A percentile compares a stretch with the other conserved stretches of the same genome.
phyloP scores from a whole-genome alignment of 2,113 vertebrate genomes.

The Sarotherodon lohbergeri region DNA sequence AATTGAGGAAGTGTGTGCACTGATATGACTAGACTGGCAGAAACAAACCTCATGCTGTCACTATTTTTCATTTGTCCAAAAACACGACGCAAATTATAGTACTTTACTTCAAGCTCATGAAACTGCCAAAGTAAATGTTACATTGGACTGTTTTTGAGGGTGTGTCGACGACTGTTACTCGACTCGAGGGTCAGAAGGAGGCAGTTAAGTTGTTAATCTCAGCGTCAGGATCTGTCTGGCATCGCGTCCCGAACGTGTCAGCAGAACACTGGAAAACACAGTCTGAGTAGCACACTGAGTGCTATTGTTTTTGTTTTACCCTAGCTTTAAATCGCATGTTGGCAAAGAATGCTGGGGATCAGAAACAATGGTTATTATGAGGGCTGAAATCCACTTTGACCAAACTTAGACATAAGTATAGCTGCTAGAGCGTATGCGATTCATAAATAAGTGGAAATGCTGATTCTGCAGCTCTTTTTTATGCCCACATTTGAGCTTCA shows the following conservation, averaged over 20 bases:
- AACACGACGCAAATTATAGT: conserved; percentile 40
- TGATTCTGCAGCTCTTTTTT: background rate
- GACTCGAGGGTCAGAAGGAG: conserved; percentile 12
- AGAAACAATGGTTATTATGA: conserved; percentile 1
- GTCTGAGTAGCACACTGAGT: conserved; percentile 16
- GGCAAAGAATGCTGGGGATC: background rate
- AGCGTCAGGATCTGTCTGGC: conserved; percentile 53
- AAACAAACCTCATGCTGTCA: conserved; percentile 13
- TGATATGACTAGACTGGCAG: conserved; percentile 16
- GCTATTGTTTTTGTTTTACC: conserved; percentile 31
- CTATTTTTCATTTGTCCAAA: conserved; percentile 24
- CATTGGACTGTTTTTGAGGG: conserved; percentile 38
- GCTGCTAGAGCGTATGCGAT: background rate
- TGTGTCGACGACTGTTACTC: conserved; percentile 14
- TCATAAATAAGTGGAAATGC: background rate
- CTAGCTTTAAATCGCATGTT: background rate
- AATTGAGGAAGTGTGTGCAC: conserved; percentile 24
- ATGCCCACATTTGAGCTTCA: background rate
- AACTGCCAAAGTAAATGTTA: conserved; percentile 52
- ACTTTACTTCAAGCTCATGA: conserved; percentile 24
- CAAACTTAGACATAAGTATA: background rate
- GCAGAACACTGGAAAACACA: conserved; percentile 21
- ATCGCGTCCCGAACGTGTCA: conserved; percentile 17
- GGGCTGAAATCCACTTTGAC: background rate
- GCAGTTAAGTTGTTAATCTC: conserved; percentile 61